Conservation (phyloP, 2,888 invertebrate genomes). For the Cartodere bifasciata region DNA sequence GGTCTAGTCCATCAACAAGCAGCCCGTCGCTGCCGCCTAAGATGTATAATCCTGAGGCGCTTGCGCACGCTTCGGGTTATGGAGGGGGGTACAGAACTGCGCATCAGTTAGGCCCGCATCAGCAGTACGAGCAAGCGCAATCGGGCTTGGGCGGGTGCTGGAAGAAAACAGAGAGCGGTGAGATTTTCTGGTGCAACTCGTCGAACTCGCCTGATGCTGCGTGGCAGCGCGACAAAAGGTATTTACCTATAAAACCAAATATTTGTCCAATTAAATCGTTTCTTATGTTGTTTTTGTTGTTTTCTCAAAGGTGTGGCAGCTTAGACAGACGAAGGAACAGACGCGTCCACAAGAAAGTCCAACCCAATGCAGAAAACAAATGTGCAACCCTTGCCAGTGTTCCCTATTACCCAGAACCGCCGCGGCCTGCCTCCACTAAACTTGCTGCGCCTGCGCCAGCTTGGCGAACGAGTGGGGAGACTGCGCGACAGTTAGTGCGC, state of each 20-base stretch:
- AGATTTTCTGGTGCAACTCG: constrained; percentile 31
- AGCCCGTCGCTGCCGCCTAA: too few relatives aligned
- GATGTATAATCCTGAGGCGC: constrained; percentile 14
- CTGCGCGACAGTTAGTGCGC: constrained; percentile 34
- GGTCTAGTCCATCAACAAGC: too few relatives aligned
- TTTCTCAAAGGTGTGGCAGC: constrained; percentile 48
- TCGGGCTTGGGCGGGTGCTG: constrained; percentile 34
- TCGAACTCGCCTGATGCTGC: constrained; percentile 23
- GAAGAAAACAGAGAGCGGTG: constrained; percentile 31
- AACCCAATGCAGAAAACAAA: constrained; percentile 30
- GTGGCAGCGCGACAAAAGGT: constrained; percentile 33
- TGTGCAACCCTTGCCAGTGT: constrained; percentile 27
- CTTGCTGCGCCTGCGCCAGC: too few relatives aligned
- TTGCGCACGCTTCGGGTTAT: constrained; percentile 13
- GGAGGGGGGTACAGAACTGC: too few relatives aligned
- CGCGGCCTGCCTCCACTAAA: constrained; percentile 22
- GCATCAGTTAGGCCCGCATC: constrained; percentile 32
- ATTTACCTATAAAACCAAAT: constrained; percentile 4
- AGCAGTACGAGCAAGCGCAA: constrained; percentile 31
- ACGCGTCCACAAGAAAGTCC: constrained; percentile 29
- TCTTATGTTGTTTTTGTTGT: constrained; percentile 11
- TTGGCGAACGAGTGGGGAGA: too few relatives aligned
- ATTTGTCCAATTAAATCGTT: too few relatives aligned
- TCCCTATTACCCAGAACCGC: constrained; percentile 25
- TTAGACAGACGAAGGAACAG: constrained; percentile 44